phyloP scores from a whole-genome alignment of 1,140 invertebrate genomes.

The Ganaspis sp. region DNA sequence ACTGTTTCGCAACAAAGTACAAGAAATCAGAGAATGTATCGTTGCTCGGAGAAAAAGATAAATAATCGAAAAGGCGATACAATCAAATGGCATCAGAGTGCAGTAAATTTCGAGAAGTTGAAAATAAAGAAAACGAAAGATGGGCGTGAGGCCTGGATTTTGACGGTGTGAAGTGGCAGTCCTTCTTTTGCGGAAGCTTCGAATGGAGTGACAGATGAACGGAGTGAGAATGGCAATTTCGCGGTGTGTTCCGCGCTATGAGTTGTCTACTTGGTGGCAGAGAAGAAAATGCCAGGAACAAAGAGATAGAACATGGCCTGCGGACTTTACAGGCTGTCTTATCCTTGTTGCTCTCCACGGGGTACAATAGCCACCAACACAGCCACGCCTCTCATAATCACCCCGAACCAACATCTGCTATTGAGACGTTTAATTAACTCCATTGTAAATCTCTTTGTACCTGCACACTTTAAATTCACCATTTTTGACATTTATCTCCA shows the following conservation, averaged over 20 bases:
- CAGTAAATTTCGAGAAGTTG: no score
- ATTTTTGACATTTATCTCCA: constrained; percentile 5
- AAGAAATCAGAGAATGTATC: no score
- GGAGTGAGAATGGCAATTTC: constrained; percentile 66
- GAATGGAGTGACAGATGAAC: constrained; percentile 55
- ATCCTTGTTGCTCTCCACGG: constrained; percentile 41
- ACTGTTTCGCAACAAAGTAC: no score
- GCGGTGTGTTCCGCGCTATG: constrained; percentile 50
- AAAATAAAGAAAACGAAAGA: background rate
- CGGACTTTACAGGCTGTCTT: constrained; percentile 66
- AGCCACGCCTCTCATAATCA: constrained; percentile 68
- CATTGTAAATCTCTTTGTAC: constrained; percentile 64
- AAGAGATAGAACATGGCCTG: constrained; percentile 52
- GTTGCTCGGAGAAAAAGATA: no score
- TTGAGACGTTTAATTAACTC: constrained; percentile 76
- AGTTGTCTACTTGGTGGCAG: constrained; percentile 56
- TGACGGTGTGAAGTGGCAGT: constrained; percentile 29
- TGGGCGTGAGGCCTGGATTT: constrained; percentile 20
- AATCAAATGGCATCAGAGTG: no score
- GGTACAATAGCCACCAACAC: constrained; percentile 68
- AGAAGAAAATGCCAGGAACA: constrained; percentile 62
- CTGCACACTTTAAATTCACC: background rate
- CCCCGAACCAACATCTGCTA: constrained; percentile 69
- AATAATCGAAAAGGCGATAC: no score
- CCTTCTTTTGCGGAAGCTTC: constrained; percentile 34